These are phyloP conservation scores for Drosophila funebris DNA, from an alignment of 1,140 invertebrate species.

Conservation along the genomic window DNA sequence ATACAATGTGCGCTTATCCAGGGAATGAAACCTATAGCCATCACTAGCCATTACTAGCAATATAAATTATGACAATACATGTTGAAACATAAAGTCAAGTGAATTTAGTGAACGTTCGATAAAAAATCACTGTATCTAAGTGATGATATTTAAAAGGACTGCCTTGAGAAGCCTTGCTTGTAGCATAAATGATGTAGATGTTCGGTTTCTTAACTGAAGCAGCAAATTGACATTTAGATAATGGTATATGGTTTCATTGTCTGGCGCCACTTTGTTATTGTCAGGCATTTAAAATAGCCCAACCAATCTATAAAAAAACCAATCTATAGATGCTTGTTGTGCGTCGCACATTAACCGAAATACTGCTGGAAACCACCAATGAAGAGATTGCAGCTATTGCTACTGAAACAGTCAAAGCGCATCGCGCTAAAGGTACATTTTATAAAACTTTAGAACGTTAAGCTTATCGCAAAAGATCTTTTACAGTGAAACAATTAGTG, in stretches of 20 bases:
- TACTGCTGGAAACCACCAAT: constrained; percentile 96
- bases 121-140: no score
- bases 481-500: constrained; percentile 29
- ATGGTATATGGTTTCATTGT: constrained; percentile 49
- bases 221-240: no score
- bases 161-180: no score
- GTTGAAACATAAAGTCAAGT: no score
- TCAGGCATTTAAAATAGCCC: constrained; percentile 27
- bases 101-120: no score
- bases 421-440: constrained; percentile 81
- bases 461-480: constrained; percentile 32
- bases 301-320: constrained; percentile 56
- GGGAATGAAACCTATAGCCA: constrained; percentile 48
- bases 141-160: no score
- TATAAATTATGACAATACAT: neutral
- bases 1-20: constrained; percentile 42
- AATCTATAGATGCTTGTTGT: constrained; percentile 92
- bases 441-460: constrained; percentile 33
- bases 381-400: constrained; percentile 93
- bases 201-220: no score
- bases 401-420: constrained; percentile 86
- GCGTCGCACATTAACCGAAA: constrained; percentile 93
- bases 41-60: neutral
- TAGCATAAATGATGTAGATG: no score
- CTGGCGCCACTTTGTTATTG: constrained; percentile 42